Evolutionary conservation across 2,113 vertebrate genomes (phyloP).

Genomic region (Xiphophorus hellerii): DNA sequence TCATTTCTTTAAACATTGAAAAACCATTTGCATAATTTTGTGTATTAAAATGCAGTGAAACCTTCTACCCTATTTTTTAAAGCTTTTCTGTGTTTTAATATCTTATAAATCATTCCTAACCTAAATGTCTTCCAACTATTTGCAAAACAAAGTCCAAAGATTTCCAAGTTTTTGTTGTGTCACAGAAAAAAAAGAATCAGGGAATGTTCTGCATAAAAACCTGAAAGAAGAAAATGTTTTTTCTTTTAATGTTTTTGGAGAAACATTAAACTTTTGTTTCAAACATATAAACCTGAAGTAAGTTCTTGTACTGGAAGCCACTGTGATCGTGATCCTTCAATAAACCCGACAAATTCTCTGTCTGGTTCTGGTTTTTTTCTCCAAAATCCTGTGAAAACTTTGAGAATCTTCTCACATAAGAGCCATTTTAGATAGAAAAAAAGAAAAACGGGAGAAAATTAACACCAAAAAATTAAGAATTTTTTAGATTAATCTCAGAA

Average conservation of each 20-base stretch:
- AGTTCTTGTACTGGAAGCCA: not conserved
- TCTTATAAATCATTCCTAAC: not conserved
- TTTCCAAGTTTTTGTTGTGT: not conserved
- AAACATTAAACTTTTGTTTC: not conserved
- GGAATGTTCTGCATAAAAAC: not conserved
- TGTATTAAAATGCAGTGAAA: not conserved
- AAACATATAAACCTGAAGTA: too few relatives aligned
- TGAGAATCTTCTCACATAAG: too few relatives aligned
- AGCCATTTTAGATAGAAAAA: too few relatives aligned
- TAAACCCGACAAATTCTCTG: too few relatives aligned
- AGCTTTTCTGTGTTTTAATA: not conserved
- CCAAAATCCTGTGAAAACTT: too few relatives aligned
- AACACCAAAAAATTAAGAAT: too few relatives aligned
- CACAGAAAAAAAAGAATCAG: not conserved
- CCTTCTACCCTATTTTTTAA: not conserved
- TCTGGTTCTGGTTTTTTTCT: too few relatives aligned
- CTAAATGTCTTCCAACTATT: slow-evolving; percentile 36
- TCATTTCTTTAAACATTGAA: not conserved
- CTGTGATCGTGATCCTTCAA: not conserved
- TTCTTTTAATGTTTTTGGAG: not conserved
- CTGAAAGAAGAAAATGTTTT: not conserved
- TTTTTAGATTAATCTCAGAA: too few relatives aligned
- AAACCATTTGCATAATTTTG: not conserved
- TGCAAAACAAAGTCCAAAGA: slow-evolving; percentile 13
- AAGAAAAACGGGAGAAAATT: too few relatives aligned